phyloP scores from a whole-genome alignment of 2,888 invertebrate species.

The Schrankia costaestrigalis region DNA sequence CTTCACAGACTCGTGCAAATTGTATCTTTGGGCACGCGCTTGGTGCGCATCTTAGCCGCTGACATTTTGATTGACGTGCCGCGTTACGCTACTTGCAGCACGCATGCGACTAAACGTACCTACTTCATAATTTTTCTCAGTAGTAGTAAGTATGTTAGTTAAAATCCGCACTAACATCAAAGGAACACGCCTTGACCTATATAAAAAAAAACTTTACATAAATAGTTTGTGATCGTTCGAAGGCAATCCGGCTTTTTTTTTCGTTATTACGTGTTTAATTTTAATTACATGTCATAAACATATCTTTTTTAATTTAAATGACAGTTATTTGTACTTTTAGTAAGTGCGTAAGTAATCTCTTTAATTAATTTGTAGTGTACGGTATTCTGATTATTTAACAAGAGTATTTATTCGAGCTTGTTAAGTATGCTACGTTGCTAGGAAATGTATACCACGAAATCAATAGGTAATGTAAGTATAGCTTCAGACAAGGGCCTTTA shows the following conservation, averaged over 20 bases:
- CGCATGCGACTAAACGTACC: constrained; percentile 38
- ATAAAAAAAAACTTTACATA: constrained; percentile 40
- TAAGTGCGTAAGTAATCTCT: too few relatives aligned
- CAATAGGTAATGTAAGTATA: too few relatives aligned
- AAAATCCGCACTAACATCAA: constrained; percentile 42
- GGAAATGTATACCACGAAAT: too few relatives aligned
- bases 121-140: constrained; percentile 49
- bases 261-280: constrained; percentile 3
- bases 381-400: too few relatives aligned
- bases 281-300: constrained; percentile 15
- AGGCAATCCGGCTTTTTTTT: constrained; percentile 3
- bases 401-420: too few relatives aligned
- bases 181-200: constrained; percentile 56
- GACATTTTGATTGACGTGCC: constrained; percentile 66
- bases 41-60: constrained; percentile 40
- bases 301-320: constrained; percentile 6
- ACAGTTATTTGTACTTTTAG: background rate
- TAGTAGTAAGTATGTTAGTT: constrained; percentile 45
- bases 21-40: too few relatives aligned
- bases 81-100: constrained; percentile 44
- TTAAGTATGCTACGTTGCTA: too few relatives aligned
- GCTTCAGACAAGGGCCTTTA: too few relatives aligned
- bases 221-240: too few relatives aligned
- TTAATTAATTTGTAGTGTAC: too few relatives aligned
- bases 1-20: too few relatives aligned